phyloP scores from a whole-genome alignment of 2,797 vertebrate genomes.

The Muscicapa striata region DNA sequence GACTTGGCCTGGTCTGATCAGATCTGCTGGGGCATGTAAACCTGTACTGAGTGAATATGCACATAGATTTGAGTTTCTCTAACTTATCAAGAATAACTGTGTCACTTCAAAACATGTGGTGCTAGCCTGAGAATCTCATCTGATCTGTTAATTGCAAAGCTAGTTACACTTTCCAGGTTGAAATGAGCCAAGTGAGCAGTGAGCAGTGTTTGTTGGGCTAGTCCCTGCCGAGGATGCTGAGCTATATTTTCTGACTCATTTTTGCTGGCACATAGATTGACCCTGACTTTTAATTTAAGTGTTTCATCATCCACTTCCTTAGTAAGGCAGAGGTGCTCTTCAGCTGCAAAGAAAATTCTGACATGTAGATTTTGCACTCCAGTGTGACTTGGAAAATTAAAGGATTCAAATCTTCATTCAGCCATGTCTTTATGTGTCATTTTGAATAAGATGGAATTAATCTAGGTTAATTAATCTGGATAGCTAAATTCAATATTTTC shows the following conservation, averaged over 20 bases:
- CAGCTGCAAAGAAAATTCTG: background rate
- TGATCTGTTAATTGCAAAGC: background rate
- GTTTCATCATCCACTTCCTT: background rate
- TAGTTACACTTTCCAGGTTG: background rate
- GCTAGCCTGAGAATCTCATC: background rate
- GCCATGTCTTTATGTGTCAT: background rate
- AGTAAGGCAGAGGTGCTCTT: background rate
- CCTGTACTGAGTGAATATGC: background rate
- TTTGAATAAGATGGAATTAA: background rate
- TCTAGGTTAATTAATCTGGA: background rate
- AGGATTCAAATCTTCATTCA: background rate
- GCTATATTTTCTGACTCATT: background rate
- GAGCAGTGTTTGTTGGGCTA: background rate
- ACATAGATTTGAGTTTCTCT: background rate
- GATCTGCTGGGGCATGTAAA: background rate
- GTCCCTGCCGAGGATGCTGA: background rate
- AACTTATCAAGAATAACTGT: background rate
- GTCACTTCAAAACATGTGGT: background rate
- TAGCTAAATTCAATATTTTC: background rate
- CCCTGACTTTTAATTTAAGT: background rate
- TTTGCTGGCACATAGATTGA: background rate
- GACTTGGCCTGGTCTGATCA: background rate
- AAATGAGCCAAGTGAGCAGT: background rate
- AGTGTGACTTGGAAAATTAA: background rate
- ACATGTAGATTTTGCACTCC: background rate